phyloP scores from a whole-genome alignment of 2,797 vertebrate genomes.

The Pseudotriccus pelzelni region DNA sequence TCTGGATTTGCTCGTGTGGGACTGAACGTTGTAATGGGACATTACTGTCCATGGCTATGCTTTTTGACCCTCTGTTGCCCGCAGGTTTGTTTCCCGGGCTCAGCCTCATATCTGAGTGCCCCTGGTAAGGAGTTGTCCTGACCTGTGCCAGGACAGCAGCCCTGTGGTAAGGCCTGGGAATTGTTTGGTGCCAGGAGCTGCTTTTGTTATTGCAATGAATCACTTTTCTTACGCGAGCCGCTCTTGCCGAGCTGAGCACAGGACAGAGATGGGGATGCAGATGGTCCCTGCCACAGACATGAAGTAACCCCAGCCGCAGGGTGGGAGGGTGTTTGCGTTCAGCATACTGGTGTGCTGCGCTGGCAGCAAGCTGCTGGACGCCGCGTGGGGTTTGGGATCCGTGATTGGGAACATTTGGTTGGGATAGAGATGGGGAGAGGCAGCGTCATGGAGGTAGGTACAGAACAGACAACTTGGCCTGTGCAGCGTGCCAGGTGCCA shows the following conservation, averaged over 20 bases:
- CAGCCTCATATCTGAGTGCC: neutral
- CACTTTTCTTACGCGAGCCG: neutral
- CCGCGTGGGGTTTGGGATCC: accelerated
- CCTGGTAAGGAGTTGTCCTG: neutral
- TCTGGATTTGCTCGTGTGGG: accelerated
- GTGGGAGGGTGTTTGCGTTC: accelerated
- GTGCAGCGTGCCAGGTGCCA: accelerated
- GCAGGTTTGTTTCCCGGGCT: neutral
- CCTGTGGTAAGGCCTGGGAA: neutral
- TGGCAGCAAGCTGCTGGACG: neutral
- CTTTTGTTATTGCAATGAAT: conserved; percentile 8
- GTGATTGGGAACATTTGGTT: no score
- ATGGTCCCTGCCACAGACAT: neutral
- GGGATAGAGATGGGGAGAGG: neutral
- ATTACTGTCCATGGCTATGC: accelerated
- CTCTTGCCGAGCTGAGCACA: neutral
- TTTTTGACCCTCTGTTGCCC: neutral
- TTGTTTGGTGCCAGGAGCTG: neutral
- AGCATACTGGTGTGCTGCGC: neutral
- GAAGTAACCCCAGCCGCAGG: neutral
- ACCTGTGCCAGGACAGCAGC: neutral
- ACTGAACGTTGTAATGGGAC: accelerated
- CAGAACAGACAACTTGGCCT: neutral
- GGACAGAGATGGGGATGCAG: neutral
- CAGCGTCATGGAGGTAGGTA: neutral